Evolutionary conservation across 1,140 invertebrate genomes (phyloP), one percentile per base, ranked within the genome.

Genomic region (Tribolium madens): DNA sequence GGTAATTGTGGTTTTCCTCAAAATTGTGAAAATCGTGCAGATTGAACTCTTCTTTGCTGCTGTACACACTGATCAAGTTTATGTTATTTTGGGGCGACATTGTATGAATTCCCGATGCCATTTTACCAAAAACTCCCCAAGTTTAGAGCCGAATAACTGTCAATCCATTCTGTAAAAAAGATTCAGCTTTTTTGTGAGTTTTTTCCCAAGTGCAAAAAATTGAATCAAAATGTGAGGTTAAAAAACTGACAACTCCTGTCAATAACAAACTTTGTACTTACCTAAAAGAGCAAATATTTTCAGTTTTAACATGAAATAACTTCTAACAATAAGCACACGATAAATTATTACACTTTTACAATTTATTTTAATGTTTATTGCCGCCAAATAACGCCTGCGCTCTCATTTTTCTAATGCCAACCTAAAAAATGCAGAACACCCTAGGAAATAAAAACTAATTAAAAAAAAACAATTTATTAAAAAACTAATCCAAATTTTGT

Each of bases 61-160:
- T 1, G 4, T 4, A 64, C 26, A 18, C 52, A 14, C 31, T 33
- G 7, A 64, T 33, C 10, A 64, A 33, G 26, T 31, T 57, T 10
- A 64, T 64, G 12, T 13, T 64, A 33, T 33, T 33, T n/a, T 64
- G 57, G n/a, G 57, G 57, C 10, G 26, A 33, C n/a, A 64, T 13
- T 33, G 57, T 33, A 12, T 64, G 57, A 12, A 64, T 14, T 64
- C 12, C 57, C n/a, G 57, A 64, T 64, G 57, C 57, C 57, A 64
- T 64, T 10, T 64, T 64, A 33, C 12, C 3, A 13, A 64, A 64
- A 31, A 33, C 10, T 13, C 6, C 57, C 9, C 2, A 26, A 42
- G 36, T 42, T 42, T n/a, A 42, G 2, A 9, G 3, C 12, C n/a
- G n/a, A 26, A 60, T 13, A 10, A 60, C 31, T 36, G 0, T 53